These are phyloP conservation scores for Guaruba guarouba DNA, from an alignment of 2,113 vertebrate species.

Conservation along the genomic window DNA sequence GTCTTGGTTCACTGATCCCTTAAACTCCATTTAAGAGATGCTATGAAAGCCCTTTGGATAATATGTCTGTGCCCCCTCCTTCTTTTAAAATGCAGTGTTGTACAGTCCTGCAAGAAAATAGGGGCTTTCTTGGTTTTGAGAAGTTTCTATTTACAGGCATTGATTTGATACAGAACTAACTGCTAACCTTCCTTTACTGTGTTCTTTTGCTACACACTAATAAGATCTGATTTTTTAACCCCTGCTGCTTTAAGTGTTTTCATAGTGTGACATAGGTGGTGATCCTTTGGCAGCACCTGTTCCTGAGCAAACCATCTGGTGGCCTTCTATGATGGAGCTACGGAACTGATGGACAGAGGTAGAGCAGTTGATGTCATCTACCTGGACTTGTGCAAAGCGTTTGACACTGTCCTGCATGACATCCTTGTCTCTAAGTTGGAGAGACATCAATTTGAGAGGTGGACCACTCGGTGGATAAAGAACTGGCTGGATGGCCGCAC, in stretches of 20 bases:
- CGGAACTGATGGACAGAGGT: no score
- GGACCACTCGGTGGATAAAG: no score
- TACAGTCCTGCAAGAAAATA: background rate
- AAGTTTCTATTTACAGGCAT: background rate
- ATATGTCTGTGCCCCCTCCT: background rate
- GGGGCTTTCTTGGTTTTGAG: background rate
- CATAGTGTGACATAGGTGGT: no score
- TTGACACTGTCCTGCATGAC: no score
- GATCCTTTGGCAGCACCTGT: no score
- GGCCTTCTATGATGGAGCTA: no score
- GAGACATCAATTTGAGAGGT: no score
- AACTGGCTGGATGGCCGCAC: no score
- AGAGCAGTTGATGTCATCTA: no score
- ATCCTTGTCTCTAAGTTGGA: no score
- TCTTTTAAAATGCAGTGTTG: background rate
- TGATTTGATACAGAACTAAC: background rate
- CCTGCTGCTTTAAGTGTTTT: background rate
- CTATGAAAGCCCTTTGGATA: background rate
- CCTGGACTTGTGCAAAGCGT: no score
- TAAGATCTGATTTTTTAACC: background rate
- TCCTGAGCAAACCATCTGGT: no score
- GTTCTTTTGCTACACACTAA: background rate
- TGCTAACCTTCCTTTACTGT: background rate
- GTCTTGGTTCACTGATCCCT: background rate
- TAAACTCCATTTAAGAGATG: background rate